These are phyloP conservation scores for Thunnus albacares DNA, from an alignment of 2,797 vertebrate genomes.

Conservation along the genomic window DNA sequence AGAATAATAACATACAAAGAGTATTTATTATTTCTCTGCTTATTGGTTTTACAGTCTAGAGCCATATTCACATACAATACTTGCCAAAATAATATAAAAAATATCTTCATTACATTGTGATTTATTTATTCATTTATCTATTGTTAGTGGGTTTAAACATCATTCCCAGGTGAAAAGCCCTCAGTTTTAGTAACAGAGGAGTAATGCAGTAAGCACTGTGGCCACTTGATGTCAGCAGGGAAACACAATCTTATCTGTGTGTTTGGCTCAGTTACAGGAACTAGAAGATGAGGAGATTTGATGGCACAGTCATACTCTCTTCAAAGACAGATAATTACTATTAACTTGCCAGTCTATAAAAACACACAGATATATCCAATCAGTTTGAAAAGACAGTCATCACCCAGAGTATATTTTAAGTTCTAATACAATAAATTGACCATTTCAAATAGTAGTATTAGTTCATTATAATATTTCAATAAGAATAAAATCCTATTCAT, in stretches of 20 bases:
- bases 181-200: neutral
- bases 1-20: neutral
- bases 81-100: neutral
- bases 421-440: neutral
- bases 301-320: conserved; percentile 3
- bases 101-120: too few species aligned
- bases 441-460: neutral
- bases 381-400: neutral
- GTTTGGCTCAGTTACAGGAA: conserved; percentile 31
- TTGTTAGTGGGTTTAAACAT: neutral
- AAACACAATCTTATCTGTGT: conserved; percentile 50
- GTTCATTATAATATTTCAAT: neutral
- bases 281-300: conserved; percentile 32
- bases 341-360: neutral
- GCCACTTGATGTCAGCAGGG: conserved; percentile 81
- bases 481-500: neutral
- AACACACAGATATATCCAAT: neutral
- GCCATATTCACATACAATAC: neutral
- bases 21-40: neutral
- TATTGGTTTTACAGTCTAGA: neutral
- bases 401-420: neutral
- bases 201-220: conserved; percentile 60
- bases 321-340: conserved; percentile 7
- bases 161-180: neutral
- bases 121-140: too few species aligned